Percentiles rank a stretch among this genome's conserved stretches.
Evolutionary conservation across 2,113 vertebrate species (phyloP).

Genomic region (Phylloscopus trochiloides): DNA sequence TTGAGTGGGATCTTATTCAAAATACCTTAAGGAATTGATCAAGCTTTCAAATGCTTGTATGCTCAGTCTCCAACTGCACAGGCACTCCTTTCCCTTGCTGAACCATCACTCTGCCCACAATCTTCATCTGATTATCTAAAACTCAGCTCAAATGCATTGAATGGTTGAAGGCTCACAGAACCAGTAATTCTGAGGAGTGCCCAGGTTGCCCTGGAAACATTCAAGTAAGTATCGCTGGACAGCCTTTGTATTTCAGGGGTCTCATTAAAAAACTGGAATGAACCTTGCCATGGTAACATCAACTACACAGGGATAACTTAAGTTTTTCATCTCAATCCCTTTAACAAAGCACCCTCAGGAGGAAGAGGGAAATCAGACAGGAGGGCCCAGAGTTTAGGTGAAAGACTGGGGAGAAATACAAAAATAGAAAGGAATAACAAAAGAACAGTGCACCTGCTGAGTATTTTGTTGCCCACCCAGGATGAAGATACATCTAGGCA

Average conservation of each 20-base stretch:
- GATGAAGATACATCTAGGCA: background rate
- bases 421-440: background rate
- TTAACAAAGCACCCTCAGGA: background rate
- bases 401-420: background rate
- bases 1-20: background rate
- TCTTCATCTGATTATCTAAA: background rate
- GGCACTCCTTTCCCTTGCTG: background rate
- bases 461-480: background rate
- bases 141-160: background rate
- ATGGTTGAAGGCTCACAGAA: background rate
- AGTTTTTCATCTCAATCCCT: background rate
- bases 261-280: background rate
- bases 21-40: background rate
- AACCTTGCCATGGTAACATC: background rate
- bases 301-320: background rate
- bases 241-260: background rate
- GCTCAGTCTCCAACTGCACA: accelerated
- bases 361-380: background rate
- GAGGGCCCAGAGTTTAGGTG: background rate
- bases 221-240: background rate
- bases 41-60: background rate
- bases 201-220: background rate
- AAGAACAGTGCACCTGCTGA: background rate
- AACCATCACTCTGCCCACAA: background rate
- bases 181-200: background rate